A percentile compares a stretch with the other conserved stretches of the same genome.
Conservation (phyloP, 2,113 vertebrate species). For the Catharus bicknelli region DNA sequence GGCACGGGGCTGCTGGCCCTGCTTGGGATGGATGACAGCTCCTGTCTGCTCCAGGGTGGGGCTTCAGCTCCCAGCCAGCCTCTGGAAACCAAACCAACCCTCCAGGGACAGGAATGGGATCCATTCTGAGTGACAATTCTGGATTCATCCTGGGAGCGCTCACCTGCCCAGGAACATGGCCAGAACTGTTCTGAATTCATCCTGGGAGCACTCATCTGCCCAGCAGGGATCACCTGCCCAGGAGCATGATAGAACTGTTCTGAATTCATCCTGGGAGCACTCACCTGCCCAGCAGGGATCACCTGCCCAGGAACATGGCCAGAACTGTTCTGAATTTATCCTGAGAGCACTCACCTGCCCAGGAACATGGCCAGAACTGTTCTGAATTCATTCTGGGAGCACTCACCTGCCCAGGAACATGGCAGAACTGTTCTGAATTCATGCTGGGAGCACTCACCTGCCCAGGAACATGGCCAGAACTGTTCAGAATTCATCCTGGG, state of each 20-base stretch:
- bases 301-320: neutral
- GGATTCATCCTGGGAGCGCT: too few relatives aligned
- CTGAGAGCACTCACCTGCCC: neutral
- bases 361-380: too few relatives aligned
- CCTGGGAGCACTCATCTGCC: neutral
- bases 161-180: too few relatives aligned
- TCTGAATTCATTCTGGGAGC: neutral
- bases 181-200: too few relatives aligned
- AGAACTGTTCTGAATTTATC: neutral
- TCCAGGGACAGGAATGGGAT: neutral
- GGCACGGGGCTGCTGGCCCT: neutral
- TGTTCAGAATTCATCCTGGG: neutral
- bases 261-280: neutral
- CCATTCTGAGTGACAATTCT: neutral
- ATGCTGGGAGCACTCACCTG: neutral
- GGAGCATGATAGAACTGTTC: neutral
- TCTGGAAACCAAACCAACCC: neutral
- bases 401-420: neutral
- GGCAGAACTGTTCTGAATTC: neutral
- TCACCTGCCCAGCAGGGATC: neutral
- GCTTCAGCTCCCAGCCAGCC: accelerated
- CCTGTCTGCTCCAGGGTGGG: accelerated
- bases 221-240: neutral
- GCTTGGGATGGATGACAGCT: neutral
- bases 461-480: neutral